Conservation (phyloP, 2,888 invertebrate genomes). For the Ichneumon xanthorius region DNA sequence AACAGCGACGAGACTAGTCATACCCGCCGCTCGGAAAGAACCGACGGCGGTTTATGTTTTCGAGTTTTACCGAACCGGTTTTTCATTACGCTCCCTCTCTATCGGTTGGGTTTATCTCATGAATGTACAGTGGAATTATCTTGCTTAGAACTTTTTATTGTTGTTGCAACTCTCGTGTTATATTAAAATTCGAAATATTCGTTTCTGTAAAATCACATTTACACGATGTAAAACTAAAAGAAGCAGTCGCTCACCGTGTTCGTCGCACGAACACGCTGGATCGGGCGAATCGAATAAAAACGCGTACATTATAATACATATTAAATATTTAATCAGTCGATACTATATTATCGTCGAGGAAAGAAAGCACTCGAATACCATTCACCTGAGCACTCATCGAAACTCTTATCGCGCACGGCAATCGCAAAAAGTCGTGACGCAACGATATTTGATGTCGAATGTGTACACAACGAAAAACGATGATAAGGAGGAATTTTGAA, state of each 20-base stretch:
- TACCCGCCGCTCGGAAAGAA: too few species aligned
- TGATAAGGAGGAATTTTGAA: neutral
- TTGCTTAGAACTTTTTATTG: neutral
- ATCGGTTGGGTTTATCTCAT: neutral
- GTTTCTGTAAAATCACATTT: too few species aligned
- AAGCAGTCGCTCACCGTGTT: too few species aligned
- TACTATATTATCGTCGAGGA: constrained; percentile 1
- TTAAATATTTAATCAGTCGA: constrained; percentile 1
- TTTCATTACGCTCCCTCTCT: constrained; percentile 11
- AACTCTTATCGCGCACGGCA: neutral
- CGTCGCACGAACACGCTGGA: too few species aligned
- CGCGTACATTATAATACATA: neutral
- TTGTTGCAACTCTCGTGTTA: neutral
- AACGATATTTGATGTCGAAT: neutral
- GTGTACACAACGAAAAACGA: neutral
- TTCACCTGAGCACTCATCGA: constrained; percentile 21
- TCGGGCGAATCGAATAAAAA: neutral
- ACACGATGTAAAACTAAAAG: too few species aligned
- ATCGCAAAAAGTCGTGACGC: constrained; percentile 19
- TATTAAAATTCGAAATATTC: too few species aligned
- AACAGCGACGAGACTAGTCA: too few species aligned
- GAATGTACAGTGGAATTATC: neutral
- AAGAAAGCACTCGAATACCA: neutral
- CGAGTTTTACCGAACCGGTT: constrained; percentile 15
- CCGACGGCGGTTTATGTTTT: neutral